Base-by-base conservation (phyloP, 1,140 invertebrate species). In the Marisa cornuarietis region DNA sequence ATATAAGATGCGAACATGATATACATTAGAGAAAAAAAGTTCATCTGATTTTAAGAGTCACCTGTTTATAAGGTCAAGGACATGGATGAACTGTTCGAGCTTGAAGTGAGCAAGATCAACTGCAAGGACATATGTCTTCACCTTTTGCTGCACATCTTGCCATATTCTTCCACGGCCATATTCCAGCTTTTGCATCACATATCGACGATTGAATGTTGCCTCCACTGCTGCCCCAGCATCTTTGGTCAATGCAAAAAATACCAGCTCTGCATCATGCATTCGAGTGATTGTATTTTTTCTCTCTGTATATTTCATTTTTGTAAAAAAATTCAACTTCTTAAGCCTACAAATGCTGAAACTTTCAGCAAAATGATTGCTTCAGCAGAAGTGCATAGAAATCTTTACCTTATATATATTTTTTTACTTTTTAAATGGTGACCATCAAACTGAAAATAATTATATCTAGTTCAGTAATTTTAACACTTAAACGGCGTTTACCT, bases 81-180 rank as follows among this genome's bases (percentile, higher is more conserved):
- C 95, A 87, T 96, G 94, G 63, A 99, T 95, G 88, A 99, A 98
- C 83, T 98, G 96, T 85, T 99, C 97, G 89, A 98, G 97, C 85
- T 97, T 97, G 88, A 96, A 96, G 73, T 93, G 92, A 6, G 94
- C 94, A n/a, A 97, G 90, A 85, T 96, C 94, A 22, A 94, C 94
- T 66, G 94, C 94, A 24, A 95, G 93, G 24, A 97, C 90, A 84
- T 96, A 95, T 51, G 93, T 93, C 6, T 87, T 85, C 10, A 99
- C 95, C 92, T 98, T 98, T 8, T 95, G 95, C 89, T 99, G 96
- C 0, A 99, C 95, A 85, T 99, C 98, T 83, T 96, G 95, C 97
- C 97, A 99, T 73, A 99, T 94, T 82, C 96, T 93, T 4, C 93
- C 92, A 75, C 96, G 92, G 16, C 97, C 97, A 82, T 95, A 95